Percentiles rank a stretch among this genome's conserved stretches.
phyloP scores from a whole-genome alignment of 2,797 vertebrate species.

The Euphonia xanthogaster region DNA sequence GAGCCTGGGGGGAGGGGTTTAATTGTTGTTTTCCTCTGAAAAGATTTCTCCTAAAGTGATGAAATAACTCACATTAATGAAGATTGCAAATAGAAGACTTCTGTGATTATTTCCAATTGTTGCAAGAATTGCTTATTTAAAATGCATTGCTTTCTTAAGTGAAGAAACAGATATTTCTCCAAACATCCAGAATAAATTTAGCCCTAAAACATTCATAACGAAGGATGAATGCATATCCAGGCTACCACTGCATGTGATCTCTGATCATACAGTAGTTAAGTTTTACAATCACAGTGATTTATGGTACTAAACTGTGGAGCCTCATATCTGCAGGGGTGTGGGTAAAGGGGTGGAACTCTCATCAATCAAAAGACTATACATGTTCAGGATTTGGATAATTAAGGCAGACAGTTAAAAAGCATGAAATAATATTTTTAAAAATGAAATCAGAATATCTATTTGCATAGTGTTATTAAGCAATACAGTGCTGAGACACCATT shows the following conservation, averaged over 20 bases:
- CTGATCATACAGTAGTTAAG: constrained; percentile 60
- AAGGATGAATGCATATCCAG: constrained; percentile 34
- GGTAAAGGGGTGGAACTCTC: constrained; percentile 59
- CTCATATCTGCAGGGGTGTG: constrained; percentile 56
- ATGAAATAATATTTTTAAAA: constrained; percentile 40
- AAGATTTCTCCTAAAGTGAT: constrained; percentile 49
- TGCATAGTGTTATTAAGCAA: constrained; percentile 43
- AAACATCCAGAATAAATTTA: constrained; percentile 29
- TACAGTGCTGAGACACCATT: constrained; percentile 23
- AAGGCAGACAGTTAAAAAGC: constrained; percentile 62
- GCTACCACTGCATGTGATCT: constrained; percentile 48
- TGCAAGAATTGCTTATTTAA: constrained; percentile 57
- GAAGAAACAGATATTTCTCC: constrained; percentile 21
- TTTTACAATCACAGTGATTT: constrained; percentile 68
- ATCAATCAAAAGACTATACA: constrained; percentile 61
- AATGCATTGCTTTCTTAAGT: constrained; percentile 34
- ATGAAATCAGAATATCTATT: constrained; percentile 47
- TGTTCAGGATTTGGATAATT: constrained; percentile 63
- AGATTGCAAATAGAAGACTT: constrained; percentile 49
- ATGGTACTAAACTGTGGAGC: constrained; percentile 61
- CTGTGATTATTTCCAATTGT: constrained; percentile 56
- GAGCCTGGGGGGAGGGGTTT: constrained; percentile 14
- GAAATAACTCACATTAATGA: constrained; percentile 71
- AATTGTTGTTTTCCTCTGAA: constrained; percentile 65
- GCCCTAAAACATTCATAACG: constrained; percentile 15